phyloP scores from a whole-genome alignment of 2,888 invertebrate genomes.

The Pantelozetes paolii region DNA sequence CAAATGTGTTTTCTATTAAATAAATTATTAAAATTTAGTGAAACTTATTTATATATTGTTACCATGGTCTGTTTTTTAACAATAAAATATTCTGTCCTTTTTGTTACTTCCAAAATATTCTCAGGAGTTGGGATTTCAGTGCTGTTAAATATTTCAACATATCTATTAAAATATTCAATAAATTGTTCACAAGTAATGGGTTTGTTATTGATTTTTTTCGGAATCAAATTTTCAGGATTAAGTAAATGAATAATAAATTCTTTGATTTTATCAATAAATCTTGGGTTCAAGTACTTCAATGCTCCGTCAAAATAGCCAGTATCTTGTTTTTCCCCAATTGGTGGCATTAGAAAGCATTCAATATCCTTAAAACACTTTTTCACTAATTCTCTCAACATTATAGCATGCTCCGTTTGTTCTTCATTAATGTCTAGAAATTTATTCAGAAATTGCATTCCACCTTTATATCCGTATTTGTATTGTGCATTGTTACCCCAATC shows the following conservation, averaged over 20 bases:
- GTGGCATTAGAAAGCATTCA: too few relatives aligned
- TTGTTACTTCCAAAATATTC: not conserved
- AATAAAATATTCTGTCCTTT: not conserved
- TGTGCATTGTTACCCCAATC: too few relatives aligned
- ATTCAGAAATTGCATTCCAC: too few relatives aligned
- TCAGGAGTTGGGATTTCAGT: not conserved
- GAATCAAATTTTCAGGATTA: not conserved
- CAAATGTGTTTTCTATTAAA: too few relatives aligned
- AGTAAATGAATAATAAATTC: not conserved
- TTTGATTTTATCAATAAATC: not conserved
- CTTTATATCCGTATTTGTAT: too few relatives aligned
- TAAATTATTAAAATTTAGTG: too few relatives aligned
- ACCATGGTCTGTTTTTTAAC: too few relatives aligned
- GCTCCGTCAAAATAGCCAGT: not conserved
- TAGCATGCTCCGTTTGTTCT: too few relatives aligned
- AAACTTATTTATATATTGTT: too few relatives aligned
- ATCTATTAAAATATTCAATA: not conserved
- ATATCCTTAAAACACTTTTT: too few relatives aligned
- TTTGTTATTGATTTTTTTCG: not conserved
- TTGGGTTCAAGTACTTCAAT: not conserved
- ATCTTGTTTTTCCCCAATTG: not conserved
- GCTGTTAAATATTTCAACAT: not conserved
- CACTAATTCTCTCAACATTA: too few relatives aligned
- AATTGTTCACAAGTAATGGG: not conserved
- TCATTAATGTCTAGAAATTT: too few relatives aligned